Percentiles rank a stretch among this genome's conserved stretches.
Conservation (phyloP, 2,797 vertebrate genomes). For the Okamejei kenojei region DNA sequence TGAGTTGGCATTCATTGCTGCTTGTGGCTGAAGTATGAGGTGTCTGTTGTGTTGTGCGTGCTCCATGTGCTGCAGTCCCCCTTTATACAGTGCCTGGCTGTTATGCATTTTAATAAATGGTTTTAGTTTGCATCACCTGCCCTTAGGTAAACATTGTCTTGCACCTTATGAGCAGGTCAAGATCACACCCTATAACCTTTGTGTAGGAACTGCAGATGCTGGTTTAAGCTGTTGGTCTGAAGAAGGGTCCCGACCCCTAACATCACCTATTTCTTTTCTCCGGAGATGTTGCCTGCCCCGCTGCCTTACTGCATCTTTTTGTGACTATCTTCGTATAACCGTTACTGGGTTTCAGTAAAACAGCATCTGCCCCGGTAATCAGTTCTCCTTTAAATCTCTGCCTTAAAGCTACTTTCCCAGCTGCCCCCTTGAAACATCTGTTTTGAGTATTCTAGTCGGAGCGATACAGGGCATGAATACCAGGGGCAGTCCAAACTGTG, state of each 20-base stretch:
- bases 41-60: too few species aligned
- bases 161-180: neutral
- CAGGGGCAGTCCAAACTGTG: neutral
- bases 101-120: neutral
- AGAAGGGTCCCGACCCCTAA: too few species aligned
- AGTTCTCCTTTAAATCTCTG: neutral
- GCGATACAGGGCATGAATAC: neutral
- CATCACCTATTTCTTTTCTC: too few species aligned
- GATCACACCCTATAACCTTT: neutral
- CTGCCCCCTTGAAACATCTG: neutral
- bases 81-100: neutral
- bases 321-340: neutral
- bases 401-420: neutral
- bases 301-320: too few species aligned
- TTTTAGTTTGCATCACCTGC: neutral
- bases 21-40: too few species aligned
- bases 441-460: neutral
- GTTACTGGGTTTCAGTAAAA: neutral
- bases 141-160: neutral
- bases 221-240: too few species aligned
- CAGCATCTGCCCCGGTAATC: too few species aligned
- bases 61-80: too few species aligned
- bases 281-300: too few species aligned
- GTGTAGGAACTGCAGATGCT: too few species aligned
- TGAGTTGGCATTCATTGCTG: too few species aligned